Evolutionary conservation across 2,888 invertebrate genomes (phyloP).

Genomic region (Uloborus plumipes): DNA sequence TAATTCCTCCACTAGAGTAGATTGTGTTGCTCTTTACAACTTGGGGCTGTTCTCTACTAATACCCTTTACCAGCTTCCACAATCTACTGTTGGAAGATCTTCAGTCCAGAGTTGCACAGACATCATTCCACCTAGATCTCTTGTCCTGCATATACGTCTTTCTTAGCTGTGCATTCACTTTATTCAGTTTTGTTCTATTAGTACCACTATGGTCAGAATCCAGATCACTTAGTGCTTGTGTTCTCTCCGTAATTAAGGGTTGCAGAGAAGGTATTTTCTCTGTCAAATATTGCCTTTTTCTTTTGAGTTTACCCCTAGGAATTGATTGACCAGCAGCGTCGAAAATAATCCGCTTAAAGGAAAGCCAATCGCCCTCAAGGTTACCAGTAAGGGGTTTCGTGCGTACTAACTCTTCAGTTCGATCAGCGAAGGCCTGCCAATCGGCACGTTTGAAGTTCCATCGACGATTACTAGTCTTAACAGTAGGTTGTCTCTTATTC

Average conservation of each 20-base stretch:
- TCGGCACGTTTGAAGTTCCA: constrained; percentile 11
- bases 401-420: background rate
- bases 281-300: background rate
- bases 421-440: background rate
- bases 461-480: background rate
- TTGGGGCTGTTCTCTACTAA: constrained; percentile 3
- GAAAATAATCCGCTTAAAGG: too few relatives aligned
- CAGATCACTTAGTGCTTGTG: background rate
- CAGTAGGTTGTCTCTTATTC: background rate
- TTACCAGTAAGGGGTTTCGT: background rate
- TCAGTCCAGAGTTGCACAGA: background rate
- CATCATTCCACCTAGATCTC: background rate
- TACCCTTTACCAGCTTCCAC: constrained; percentile 1
- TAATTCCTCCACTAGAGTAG: background rate
- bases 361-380: background rate
- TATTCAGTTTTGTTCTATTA: background rate
- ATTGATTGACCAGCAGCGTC: too few relatives aligned
- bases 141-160: background rate
- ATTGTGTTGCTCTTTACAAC: background rate
- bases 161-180: constrained; percentile 13
- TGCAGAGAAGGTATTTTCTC: background rate
- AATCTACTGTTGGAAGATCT: background rate
- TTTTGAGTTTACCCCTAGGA: background rate
- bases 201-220: background rate
- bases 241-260: background rate